These are phyloP conservation scores for Gerris lacustris DNA, from an alignment of 2,888 invertebrate species.

Conservation along the genomic window DNA sequence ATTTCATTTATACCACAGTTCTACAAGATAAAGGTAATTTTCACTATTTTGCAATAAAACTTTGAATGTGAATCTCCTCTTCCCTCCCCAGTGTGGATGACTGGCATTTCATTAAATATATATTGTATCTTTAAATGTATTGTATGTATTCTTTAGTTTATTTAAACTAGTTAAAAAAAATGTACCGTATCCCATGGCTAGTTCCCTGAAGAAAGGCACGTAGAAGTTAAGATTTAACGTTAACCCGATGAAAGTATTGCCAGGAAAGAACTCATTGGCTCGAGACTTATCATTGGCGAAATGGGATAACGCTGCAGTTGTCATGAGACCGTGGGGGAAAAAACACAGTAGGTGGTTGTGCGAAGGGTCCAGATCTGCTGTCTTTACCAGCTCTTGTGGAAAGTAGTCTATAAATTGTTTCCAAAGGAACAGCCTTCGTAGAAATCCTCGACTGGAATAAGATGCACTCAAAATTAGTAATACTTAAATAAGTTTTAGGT, in stretches of 20 bases:
- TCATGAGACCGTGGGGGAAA: slow-evolving; percentile 84
- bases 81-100: no score
- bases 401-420: slow-evolving; percentile 68
- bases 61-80: no score
- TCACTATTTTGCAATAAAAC: no score
- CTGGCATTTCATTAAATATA: no score
- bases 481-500: no score
- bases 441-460: neutral
- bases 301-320: slow-evolving; percentile 62
- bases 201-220: slow-evolving; percentile 59
- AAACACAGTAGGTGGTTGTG: slow-evolving; percentile 74
- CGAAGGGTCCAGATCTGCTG: slow-evolving; percentile 62
- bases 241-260: slow-evolving; percentile 47
- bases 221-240: slow-evolving; percentile 61
- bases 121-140: no score
- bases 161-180: no score
- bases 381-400: slow-evolving; percentile 71
- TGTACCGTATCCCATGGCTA: slow-evolving; percentile 41
- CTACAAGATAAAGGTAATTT: no score
- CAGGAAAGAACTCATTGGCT: slow-evolving; percentile 48
- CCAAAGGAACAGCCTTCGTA: slow-evolving; percentile 44
- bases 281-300: slow-evolving; percentile 58
- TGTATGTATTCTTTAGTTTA: no score
- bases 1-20: no score
- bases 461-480: neutral